phyloP scores from a whole-genome alignment of 2,797 vertebrate genomes.

The Acomys russatus region DNA sequence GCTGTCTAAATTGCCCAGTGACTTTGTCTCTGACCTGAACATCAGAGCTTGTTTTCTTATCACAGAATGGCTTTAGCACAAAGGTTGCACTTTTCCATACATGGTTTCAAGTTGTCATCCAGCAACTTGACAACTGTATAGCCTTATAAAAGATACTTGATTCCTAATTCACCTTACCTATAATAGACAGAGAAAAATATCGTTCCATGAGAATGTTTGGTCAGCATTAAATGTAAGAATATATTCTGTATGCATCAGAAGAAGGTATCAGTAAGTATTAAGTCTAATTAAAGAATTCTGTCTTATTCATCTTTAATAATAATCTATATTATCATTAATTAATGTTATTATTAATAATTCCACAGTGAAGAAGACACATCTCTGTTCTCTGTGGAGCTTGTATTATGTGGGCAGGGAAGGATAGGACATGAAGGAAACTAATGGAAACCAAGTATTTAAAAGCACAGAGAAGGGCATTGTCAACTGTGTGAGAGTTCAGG shows the following conservation, averaged over 20 bases:
- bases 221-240: conserved; percentile 10
- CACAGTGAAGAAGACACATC: neutral
- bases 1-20: neutral
- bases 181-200: conserved; percentile 17
- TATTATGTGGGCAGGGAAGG: neutral
- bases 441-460: conserved; percentile 4
- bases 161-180: neutral
- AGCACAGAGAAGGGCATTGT: neutral
- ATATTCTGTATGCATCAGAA: neutral
- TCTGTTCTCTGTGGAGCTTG: neutral
- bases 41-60: neutral
- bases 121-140: neutral
- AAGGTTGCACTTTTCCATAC: neutral
- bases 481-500: neutral
- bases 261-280: conserved; percentile 7
- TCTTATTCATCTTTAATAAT: conserved; percentile 14
- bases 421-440: neutral
- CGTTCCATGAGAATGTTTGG: neutral
- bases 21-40: conserved; percentile 7
- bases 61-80: neutral
- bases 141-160: neutral
- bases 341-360: neutral
- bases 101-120: neutral
- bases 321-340: neutral
- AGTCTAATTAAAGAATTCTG: neutral